phyloP scores from a whole-genome alignment of 2,113 vertebrate genomes.

The Rattus norvegicus region GRCr8 NC_086023.1:78241501-78242000 shows the following conservation, averaged over 20 bases:
- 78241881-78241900: not conserved
- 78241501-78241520: not conserved
- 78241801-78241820: not conserved
- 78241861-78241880: not conserved
- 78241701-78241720: not conserved
- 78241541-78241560: not conserved
- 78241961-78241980: not conserved
- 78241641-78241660: not conserved
- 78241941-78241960: not conserved
- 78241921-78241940: not conserved
- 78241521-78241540: not conserved
- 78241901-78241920: not conserved
- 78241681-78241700: fast-evolving
- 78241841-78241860: not conserved
- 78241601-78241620: not conserved
- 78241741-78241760: not conserved
- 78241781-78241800: not conserved
- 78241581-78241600: constrained; percentile 7
- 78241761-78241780: not conserved
- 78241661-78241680: not conserved
- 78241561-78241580: constrained; percentile 20
- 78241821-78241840: not conserved
- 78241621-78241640: not conserved
- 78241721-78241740: not conserved
- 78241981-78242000: not conserved